Evolutionary conservation across 2,113 vertebrate species (phyloP).

Genomic region (Pelodiscus sinensis): DNA sequence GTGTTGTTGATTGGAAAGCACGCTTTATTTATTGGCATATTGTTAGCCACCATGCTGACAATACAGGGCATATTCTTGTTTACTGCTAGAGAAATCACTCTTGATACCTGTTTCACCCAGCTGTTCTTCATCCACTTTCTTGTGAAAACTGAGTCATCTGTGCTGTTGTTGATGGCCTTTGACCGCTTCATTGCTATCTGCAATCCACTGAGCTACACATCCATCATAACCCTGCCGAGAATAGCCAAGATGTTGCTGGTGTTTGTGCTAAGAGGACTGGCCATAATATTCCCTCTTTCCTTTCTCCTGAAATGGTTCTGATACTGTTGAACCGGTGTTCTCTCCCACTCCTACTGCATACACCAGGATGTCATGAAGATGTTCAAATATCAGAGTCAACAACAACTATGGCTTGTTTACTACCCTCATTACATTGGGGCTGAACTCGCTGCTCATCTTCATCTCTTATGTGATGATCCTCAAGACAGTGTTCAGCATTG

Average conservation of each 20-base stretch:
- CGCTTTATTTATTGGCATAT: background rate
- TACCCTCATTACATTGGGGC: rapidly evolving
- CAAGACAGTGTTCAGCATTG: too few species aligned
- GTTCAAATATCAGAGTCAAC: background rate
- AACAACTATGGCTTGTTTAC: background rate
- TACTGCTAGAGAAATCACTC: background rate
- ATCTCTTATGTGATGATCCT: too few species aligned
- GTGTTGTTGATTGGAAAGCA: too few species aligned
- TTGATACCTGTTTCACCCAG: background rate
- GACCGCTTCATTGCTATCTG: background rate
- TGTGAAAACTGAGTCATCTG: background rate
- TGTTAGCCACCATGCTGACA: rapidly evolving
- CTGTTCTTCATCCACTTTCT: background rate
- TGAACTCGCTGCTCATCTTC: too few species aligned
- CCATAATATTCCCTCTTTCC: rapidly evolving
- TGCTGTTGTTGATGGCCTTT: background rate
- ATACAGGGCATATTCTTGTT: background rate
- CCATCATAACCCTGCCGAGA: background rate
- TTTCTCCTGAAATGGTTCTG: background rate
- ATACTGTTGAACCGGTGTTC: background rate
- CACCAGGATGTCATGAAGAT: background rate
- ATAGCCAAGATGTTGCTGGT: background rate
- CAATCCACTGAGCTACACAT: background rate
- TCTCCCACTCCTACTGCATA: background rate
- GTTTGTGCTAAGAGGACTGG: background rate